Evolutionary conservation across 2,113 vertebrate genomes (phyloP).

Genomic region (Tapirus terrestris): DNA sequence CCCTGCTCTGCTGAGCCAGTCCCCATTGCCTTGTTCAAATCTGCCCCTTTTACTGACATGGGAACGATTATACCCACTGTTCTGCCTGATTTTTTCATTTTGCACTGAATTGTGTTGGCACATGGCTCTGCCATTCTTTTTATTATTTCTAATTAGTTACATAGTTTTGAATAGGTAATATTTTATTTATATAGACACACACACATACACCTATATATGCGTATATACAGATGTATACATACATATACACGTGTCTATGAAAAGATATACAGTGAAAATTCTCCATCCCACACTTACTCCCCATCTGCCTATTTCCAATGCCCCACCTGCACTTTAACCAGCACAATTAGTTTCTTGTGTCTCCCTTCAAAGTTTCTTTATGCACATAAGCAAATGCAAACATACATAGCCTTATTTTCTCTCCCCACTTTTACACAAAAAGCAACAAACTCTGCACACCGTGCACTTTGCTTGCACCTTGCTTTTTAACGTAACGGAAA

Average conservation of each 20-base stretch:
- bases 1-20: not conserved
- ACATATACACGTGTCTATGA: not conserved
- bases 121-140: not conserved
- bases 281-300: not conserved
- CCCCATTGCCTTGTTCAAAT: not conserved
- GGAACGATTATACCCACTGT: not conserved
- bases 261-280: not conserved
- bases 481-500: not conserved
- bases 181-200: not conserved
- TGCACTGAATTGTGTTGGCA: not conserved
- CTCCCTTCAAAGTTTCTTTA: not conserved
- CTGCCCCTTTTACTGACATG: not conserved
- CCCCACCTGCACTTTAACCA: not conserved
- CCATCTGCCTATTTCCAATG: not conserved
- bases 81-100: not conserved
- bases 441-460: not conserved
- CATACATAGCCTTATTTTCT: not conserved
- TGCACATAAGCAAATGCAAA: not conserved
- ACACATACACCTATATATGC: not conserved
- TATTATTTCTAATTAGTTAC: not conserved
- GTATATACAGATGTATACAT: no score
- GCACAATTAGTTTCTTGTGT: not conserved
- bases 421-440: not conserved
- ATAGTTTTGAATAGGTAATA: not conserved
- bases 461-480: not conserved